These are phyloP conservation scores for Tachina lurida DNA, from an alignment of 2,888 invertebrate species.

Conservation along the genomic window DNA sequence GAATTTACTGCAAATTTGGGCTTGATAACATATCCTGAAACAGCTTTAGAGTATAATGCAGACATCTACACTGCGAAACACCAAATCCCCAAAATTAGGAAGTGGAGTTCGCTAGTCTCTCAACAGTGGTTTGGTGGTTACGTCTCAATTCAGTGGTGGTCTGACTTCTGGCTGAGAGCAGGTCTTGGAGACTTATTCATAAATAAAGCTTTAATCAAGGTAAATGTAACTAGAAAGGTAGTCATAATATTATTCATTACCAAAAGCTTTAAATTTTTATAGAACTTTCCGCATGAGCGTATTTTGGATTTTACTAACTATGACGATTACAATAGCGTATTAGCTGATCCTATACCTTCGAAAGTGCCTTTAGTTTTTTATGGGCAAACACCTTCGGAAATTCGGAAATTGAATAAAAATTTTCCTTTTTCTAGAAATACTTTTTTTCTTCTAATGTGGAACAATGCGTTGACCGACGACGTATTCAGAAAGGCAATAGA, in stretches of 20 bases:
- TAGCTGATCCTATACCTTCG: neutral
- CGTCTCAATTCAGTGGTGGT: conserved; percentile 88
- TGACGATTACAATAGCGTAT: no score
- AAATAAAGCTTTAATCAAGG: conserved; percentile 96
- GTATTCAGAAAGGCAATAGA: conserved; percentile 76
- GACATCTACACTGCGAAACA: no score
- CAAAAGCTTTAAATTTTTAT: neutral
- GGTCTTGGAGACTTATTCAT: conserved; percentile 88
- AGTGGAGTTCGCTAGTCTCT: conserved; percentile 81
- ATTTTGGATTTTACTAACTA: neutral
- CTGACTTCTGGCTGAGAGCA: conserved; percentile 89
- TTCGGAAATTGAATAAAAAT: conserved; percentile 77
- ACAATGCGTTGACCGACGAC: conserved; percentile 77
- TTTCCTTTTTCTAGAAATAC: conserved; percentile 88
- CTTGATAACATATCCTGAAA: conserved; percentile 79
- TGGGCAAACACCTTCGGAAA: conserved; percentile 92
- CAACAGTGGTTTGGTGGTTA: conserved; percentile 92
- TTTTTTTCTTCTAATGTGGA: conserved; percentile 83
- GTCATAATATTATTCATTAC: no score
- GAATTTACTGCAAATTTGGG: no score
- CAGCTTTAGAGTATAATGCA: conserved; percentile 70
- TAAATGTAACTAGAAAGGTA: neutral
- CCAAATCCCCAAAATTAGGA: conserved; percentile 83
- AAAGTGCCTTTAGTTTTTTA: conserved; percentile 89
- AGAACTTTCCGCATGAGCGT: conserved; percentile 83